phyloP scores from a whole-genome alignment of 2,888 invertebrate species.

The Synanthedon tipuliformis region DNA sequence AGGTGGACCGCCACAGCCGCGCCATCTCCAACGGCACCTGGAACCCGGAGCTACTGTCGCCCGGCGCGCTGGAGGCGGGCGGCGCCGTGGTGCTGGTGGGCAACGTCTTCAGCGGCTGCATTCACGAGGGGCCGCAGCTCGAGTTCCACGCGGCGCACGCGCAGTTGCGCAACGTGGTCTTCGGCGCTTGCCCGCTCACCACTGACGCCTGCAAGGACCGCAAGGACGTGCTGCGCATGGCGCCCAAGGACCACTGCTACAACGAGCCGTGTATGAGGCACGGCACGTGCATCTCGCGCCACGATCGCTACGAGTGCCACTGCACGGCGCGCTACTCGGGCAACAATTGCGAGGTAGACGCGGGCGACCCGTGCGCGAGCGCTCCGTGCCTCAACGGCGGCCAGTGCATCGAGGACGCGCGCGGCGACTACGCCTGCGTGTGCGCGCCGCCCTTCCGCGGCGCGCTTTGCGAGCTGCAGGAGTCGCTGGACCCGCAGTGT shows the following conservation, averaged over 20 bases:
- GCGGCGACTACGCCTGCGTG: slow-evolving; percentile 77
- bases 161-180: slow-evolving; percentile 75
- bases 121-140: slow-evolving; percentile 88
- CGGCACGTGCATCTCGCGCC: slow-evolving; percentile 81
- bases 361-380: slow-evolving; percentile 78
- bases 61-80: slow-evolving; percentile 77
- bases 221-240: slow-evolving; percentile 66
- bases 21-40: slow-evolving; percentile 83
- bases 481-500: slow-evolving; percentile 77
- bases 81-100: slow-evolving; percentile 83
- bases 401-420: slow-evolving; percentile 73
- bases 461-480: slow-evolving; percentile 77
- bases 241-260: slow-evolving; percentile 77
- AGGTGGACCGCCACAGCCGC: slow-evolving; percentile 52
- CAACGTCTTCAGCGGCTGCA: slow-evolving; percentile 84
- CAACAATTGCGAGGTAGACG: slow-evolving; percentile 87
- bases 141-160: slow-evolving; percentile 77
- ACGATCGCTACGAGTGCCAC: slow-evolving; percentile 85
- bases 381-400: slow-evolving; percentile 81
- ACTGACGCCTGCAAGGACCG: slow-evolving; percentile 75
- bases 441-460: slow-evolving; percentile 79
- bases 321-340: slow-evolving; percentile 88
- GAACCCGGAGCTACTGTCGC: slow-evolving; percentile 79
- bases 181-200: slow-evolving; percentile 82
- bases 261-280: slow-evolving; percentile 87